phyloP scores from a whole-genome alignment of 2,113 vertebrate species.

The Helogale parvula region DNA sequence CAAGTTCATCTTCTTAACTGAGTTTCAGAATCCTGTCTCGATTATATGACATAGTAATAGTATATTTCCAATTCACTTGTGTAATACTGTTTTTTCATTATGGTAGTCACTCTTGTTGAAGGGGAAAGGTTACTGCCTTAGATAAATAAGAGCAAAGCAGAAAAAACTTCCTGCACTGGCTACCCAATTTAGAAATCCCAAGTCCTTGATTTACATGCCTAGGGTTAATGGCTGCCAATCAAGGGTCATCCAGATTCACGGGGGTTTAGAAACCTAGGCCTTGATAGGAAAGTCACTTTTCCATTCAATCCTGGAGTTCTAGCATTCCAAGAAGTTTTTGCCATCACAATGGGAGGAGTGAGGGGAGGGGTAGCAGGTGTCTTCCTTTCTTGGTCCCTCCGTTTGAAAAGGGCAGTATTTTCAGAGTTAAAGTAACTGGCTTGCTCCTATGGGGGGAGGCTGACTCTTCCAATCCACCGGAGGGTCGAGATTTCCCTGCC shows the following conservation, averaged over 20 bases:
- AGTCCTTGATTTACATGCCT: constrained; percentile 25
- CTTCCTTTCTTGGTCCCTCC: neutral
- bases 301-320: neutral
- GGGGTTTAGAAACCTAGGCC: neutral
- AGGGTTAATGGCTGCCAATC: neutral
- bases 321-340: neutral
- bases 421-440: neutral
- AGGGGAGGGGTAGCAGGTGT: neutral
- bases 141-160: constrained; percentile 30
- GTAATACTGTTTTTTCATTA: constrained; percentile 50
- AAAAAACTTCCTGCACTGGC: neutral
- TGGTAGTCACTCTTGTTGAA: neutral
- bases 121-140: constrained; percentile 3
- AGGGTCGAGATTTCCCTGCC: neutral
- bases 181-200: constrained; percentile 26
- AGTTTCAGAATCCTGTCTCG: constrained; percentile 64
- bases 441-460: neutral
- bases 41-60: constrained; percentile 64
- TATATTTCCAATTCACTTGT: constrained; percentile 58
- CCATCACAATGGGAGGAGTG: neutral
- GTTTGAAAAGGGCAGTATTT: constrained; percentile 37
- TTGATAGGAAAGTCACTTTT: neutral
- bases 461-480: neutral
- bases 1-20: constrained; percentile 54
- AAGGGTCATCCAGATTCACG: neutral